These are phyloP conservation scores for Lasioglossum vierecki DNA, from an alignment of 2,888 invertebrate genomes.

Conservation along the genomic window DNA sequence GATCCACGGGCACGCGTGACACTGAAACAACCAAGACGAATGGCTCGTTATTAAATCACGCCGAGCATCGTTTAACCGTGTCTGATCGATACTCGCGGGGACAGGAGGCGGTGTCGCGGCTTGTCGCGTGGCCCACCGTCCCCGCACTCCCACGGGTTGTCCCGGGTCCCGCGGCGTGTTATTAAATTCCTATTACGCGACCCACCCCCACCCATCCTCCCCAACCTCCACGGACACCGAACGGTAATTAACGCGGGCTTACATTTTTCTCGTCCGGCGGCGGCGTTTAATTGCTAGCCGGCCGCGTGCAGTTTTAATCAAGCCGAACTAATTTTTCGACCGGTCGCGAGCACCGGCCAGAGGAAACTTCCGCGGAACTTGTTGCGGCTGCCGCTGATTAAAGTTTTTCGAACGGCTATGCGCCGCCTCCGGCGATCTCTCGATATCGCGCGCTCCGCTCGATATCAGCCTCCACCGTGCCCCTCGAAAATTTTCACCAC, in stretches of 20 bases:
- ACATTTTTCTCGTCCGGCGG: slow-evolving; percentile 34
- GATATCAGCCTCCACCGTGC: neutral
- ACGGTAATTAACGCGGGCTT: slow-evolving; percentile 31
- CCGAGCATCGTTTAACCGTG: neutral
- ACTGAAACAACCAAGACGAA: slow-evolving; percentile 62
- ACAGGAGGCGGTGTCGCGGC: neutral
- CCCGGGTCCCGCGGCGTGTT: slow-evolving; percentile 11
- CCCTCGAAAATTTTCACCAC: neutral
- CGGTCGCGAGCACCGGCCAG: neutral
- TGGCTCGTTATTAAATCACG: slow-evolving; percentile 32
- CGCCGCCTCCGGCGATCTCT: neutral
- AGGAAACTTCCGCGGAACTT: slow-evolving; percentile 29
- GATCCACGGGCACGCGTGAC: slow-evolving; percentile 45
- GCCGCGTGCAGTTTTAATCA: slow-evolving; percentile 26
- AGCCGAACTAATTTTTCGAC: slow-evolving; percentile 32
- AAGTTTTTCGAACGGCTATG: slow-evolving; percentile 17
- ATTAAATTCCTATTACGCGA: slow-evolving; percentile 52
- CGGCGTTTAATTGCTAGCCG: slow-evolving; percentile 29
- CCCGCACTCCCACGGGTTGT: neutral
- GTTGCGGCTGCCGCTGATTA: slow-evolving; percentile 20
- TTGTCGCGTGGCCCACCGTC: neutral
- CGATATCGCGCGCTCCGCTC: neutral
- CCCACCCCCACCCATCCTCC: neutral
- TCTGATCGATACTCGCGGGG: slow-evolving; percentile 41
- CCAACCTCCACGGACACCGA: neutral